phyloP scores from a whole-genome alignment of 2,888 invertebrate genomes.

The Rhodophaea formosa region DNA sequence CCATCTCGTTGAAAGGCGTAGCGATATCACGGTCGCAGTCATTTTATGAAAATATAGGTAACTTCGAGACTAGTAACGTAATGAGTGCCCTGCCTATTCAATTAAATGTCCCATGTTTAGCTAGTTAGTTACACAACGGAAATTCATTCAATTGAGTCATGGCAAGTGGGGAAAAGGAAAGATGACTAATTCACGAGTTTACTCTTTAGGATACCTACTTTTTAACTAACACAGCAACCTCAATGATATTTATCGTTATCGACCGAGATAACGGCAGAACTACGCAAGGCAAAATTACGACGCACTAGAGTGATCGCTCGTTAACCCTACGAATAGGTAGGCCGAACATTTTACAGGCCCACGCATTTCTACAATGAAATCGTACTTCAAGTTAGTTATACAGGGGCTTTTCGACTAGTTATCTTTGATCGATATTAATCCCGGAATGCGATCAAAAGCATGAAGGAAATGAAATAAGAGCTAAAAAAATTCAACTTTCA shows the following conservation, averaged over 20 bases:
- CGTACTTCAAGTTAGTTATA: background rate
- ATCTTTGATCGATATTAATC: background rate
- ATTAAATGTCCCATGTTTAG: background rate
- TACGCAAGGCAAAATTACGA: slow-evolving; percentile 72
- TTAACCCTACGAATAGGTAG: slow-evolving; percentile 43
- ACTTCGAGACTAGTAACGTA: background rate
- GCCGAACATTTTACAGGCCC: slow-evolving; percentile 37
- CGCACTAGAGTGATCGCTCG: slow-evolving; percentile 61
- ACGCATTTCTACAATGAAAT: slow-evolving; percentile 33
- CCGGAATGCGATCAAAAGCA: slow-evolving; percentile 49
- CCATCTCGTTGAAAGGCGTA: slow-evolving; percentile 37
- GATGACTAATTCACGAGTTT: background rate
- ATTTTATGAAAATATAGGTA: slow-evolving; percentile 24
- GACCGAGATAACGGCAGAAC: slow-evolving; percentile 72
- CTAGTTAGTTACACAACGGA: slow-evolving; percentile 37
- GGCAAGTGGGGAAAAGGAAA: background rate
- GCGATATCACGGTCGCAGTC: slow-evolving; percentile 33
- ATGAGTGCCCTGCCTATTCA: background rate
- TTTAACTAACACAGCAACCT: slow-evolving; percentile 26
- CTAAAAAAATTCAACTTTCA: slow-evolving; percentile 54
- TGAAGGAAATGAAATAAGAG: slow-evolving; percentile 47
- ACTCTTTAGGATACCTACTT: slow-evolving; percentile 18
- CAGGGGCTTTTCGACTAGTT: background rate
- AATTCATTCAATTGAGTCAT: slow-evolving; percentile 22
- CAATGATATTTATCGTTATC: slow-evolving; percentile 52